Conservation (phyloP, 1,140 invertebrate species). For the Asobara japonica region DNA sequence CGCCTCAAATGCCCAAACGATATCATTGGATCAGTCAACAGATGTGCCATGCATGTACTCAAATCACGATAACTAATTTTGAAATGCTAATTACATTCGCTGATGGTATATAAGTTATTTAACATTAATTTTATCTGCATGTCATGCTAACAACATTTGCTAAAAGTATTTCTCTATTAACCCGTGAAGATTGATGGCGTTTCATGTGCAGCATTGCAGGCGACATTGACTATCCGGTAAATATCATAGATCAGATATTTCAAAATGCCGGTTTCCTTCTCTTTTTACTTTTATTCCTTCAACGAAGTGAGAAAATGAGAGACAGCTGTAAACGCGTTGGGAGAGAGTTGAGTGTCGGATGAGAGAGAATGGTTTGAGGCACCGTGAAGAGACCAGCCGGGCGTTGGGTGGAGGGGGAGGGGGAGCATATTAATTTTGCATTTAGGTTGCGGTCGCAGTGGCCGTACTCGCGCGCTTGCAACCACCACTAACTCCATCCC, state of each 20-base stretch:
- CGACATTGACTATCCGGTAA: not conserved
- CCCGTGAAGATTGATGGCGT: not conserved
- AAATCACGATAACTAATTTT: not conserved
- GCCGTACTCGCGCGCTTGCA: conserved; percentile 42
- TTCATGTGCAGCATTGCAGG: not conserved
- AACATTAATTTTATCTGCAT: not conserved
- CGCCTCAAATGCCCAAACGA: not conserved
- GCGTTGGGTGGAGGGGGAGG: conserved; percentile 51
- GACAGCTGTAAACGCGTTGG: conserved; percentile 1
- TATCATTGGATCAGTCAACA: not conserved
- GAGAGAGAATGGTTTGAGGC: not conserved
- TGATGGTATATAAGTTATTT: not conserved
- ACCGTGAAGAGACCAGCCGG: not conserved
- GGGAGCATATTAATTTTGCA: conserved; percentile 61
- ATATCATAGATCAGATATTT: conserved; percentile 2
- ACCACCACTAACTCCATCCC: not conserved
- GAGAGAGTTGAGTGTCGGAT: conserved; percentile 8
- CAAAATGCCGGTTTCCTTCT: not conserved
- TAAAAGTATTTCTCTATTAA: conserved; percentile 9
- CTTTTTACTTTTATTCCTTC: not conserved
- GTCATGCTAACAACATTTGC: not conserved
- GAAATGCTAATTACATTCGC: not conserved
- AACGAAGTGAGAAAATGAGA: not conserved
- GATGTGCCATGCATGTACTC: not conserved
- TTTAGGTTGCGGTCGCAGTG: conserved; percentile 64